Conservation (phyloP, 2,888 invertebrate species). For the Branchipolynoe longqiensis region DNA sequence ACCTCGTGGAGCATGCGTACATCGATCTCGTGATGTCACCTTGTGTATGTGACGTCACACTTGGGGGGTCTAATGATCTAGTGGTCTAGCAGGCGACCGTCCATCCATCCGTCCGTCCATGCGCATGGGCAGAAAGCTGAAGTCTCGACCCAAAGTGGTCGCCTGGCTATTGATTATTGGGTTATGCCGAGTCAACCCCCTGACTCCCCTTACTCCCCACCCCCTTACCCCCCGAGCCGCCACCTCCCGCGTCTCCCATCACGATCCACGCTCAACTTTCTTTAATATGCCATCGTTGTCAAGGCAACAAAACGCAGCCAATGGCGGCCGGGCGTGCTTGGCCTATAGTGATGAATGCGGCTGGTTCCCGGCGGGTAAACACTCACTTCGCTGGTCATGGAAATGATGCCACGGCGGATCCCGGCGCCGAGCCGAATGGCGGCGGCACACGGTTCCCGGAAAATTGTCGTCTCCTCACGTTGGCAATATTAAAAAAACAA, state of each 20-base stretch:
- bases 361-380: constrained; percentile 11
- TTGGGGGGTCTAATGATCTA: no score
- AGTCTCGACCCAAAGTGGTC: neutral
- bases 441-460: no score
- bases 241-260: neutral
- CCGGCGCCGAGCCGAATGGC: no score
- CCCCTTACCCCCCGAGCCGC: neutral
- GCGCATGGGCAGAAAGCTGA: no score
- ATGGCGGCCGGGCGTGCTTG: constrained; percentile 1
- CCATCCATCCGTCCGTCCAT: no score
- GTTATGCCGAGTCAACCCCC: neutral
- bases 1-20: no score
- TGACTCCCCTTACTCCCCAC: neutral
- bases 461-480: no score
- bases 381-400: neutral
- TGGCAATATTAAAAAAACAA: no score
- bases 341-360: constrained; percentile 37
- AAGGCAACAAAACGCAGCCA: constrained; percentile 49
- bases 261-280: neutral
- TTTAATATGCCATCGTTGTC: constrained; percentile 47
- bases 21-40: no score
- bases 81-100: no score
- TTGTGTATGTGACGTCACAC: no score
- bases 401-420: neutral
- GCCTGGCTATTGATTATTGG: constrained; percentile 14